These are phyloP conservation scores for Lycaon pictus DNA, from an alignment of 2,113 vertebrate genomes.

Conservation along the genomic window DNA sequence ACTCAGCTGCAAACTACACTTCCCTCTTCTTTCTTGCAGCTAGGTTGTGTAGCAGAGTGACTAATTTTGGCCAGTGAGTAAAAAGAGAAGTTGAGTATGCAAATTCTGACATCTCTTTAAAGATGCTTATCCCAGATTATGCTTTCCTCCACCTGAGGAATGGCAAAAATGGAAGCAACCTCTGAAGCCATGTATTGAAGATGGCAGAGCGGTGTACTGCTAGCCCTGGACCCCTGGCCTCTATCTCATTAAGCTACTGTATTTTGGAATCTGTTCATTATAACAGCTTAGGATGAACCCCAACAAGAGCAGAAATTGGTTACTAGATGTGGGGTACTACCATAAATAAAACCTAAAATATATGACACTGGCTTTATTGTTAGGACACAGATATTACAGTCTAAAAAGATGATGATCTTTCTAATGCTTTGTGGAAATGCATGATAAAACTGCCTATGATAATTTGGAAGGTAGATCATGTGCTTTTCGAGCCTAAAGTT, in stretches of 20 bases:
- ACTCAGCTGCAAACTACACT: background rate
- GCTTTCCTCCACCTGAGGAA: background rate
- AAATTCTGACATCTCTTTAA: background rate
- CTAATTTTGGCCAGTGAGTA: background rate
- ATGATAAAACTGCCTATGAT: background rate
- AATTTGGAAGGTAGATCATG: background rate
- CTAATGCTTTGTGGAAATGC: background rate
- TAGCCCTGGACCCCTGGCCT: background rate
- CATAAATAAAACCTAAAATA: background rate
- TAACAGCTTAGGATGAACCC: background rate
- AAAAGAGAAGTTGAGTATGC: background rate
- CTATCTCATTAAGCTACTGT: background rate
- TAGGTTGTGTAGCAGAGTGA: background rate
- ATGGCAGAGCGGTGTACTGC: background rate
- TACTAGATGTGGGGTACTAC: background rate
- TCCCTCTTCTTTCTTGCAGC: background rate
- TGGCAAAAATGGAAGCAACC: background rate
- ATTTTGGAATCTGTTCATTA: slow-evolving; percentile 8
- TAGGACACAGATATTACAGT: background rate
- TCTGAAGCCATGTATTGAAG: background rate
- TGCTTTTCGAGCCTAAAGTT: background rate
- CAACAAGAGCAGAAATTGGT: background rate
- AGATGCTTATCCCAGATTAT: background rate
- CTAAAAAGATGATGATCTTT: background rate
- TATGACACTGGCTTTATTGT: background rate